These are phyloP conservation scores for Orthosia gracilis DNA, from an alignment of 2,888 invertebrate genomes.

Conservation along the genomic window DNA sequence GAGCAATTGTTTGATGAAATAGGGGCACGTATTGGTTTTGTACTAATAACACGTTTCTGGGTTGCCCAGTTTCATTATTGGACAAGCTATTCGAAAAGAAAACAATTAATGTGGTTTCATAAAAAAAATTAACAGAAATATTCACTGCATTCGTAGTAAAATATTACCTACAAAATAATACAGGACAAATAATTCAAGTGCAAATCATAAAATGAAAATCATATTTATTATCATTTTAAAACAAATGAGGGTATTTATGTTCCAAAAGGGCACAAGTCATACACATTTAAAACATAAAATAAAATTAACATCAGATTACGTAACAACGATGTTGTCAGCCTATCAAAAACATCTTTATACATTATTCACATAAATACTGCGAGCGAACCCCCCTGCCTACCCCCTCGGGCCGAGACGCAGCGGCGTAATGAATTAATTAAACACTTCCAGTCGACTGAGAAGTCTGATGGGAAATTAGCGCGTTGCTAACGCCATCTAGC, in stretches of 20 bases:
- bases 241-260: neutral
- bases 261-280: constrained; percentile 8
- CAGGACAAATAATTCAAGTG: too few species aligned
- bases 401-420: constrained; percentile 63
- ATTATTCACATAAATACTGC: constrained; percentile 63
- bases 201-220: neutral
- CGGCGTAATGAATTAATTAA: constrained; percentile 68
- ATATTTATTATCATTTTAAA: neutral
- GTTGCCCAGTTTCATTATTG: neutral
- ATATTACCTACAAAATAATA: neutral
- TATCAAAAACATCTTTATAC: constrained; percentile 57
- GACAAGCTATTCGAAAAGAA: neutral
- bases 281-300: constrained; percentile 8
- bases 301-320: constrained; percentile 33
- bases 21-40: constrained; percentile 10
- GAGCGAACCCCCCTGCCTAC: constrained; percentile 58
- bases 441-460: constrained; percentile 64
- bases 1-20: constrained; percentile 26
- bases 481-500: constrained; percentile 65
- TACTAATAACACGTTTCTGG: neutral
- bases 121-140: neutral
- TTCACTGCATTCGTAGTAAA: neutral
- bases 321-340: constrained; percentile 33
- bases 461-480: constrained; percentile 66
- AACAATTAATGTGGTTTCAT: too few species aligned